Base-by-base conservation (phyloP, 1,140 invertebrate species). In the Pseudomyrmex cubaensis region DNA sequence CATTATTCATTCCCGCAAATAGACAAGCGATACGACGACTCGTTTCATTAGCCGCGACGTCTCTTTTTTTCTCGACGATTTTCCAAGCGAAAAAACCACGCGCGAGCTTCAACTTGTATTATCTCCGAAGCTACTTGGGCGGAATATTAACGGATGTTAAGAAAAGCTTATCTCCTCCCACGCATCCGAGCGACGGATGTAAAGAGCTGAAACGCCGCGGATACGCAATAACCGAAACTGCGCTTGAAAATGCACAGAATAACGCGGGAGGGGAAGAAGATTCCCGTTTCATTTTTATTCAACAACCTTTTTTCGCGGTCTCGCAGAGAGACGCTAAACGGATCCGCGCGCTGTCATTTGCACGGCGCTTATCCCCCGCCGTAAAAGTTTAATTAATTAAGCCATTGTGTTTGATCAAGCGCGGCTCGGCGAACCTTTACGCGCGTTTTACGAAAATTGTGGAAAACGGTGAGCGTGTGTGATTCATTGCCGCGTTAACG, bases 301-400 rank as follows among this genome's bases (percentile, higher is more conserved):
- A 59, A 48, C 20, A 13, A 25, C n/a, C 54, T 17, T 35, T 35
- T 22, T 57, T 22, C 13, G 17, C 48, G 17, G 12, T 64, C 15
- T 12, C 15, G n/a, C 35, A 9, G 35, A 63, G 13, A 80, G 59
- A 59, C 25, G 44, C n/a, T 35, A 35, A 70, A 67, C 3, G 10
- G 35, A 25, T 70, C 44, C 10, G 22, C 54, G 25, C 12, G 13
- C 15, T 48, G 13, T 75, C 57, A 2, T 20, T 48, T 59, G 44
- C 54, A n/a, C 50, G 20, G 0, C 15, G 52, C 59, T 70, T 50
- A 35, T 7, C 5, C 35, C 35, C 35, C 35, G 0, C 64, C 64
- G 20, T 48, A 62, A 72, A 72, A 80, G 66, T 72, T 80, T 72
- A 57, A 80, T 80, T 80, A 70, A 80, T 72, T 80, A 80, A 70